phyloP scores from a whole-genome alignment of 2,113 vertebrate species.

The Dinomys branickii region DNA sequence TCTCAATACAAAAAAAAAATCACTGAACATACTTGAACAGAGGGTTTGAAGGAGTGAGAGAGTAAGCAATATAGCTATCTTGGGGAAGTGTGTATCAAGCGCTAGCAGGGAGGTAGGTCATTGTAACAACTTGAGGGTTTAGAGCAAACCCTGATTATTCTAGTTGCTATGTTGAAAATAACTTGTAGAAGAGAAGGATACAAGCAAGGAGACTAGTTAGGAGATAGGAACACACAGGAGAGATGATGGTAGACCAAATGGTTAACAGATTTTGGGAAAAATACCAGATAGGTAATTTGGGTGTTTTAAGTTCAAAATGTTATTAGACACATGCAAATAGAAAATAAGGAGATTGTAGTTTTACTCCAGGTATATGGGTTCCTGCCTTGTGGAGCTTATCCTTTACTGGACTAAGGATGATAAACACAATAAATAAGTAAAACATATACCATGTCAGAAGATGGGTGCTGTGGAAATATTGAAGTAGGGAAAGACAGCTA shows the following conservation, averaged over 20 bases:
- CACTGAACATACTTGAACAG: neutral
- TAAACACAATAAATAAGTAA: neutral
- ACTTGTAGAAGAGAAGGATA: neutral
- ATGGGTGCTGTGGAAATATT: neutral
- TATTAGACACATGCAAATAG: neutral
- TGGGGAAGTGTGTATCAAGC: neutral
- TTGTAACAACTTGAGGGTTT: neutral
- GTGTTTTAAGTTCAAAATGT: conserved; percentile 31
- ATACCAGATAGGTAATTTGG: conserved; percentile 2
- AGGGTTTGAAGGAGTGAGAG: neutral
- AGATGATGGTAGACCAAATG: neutral
- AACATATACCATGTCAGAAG: conserved; percentile 14
- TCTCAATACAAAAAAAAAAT: neutral
- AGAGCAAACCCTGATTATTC: neutral
- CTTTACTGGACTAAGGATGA: neutral
- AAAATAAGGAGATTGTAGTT: neutral
- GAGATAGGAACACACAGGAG: neutral
- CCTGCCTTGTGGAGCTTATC: conserved; percentile 37
- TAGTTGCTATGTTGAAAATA: conserved; percentile 33
- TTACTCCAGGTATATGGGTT: neutral
- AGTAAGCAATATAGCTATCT: neutral
- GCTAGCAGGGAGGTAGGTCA: neutral
- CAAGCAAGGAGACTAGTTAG: neutral
- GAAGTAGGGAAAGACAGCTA: neutral
- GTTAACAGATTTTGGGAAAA: conserved; percentile 6